Percentiles rank a stretch among this genome's conserved stretches.
Conservation (phyloP, 2,113 vertebrate genomes). For the Agelaius phoeniceus region DNA sequence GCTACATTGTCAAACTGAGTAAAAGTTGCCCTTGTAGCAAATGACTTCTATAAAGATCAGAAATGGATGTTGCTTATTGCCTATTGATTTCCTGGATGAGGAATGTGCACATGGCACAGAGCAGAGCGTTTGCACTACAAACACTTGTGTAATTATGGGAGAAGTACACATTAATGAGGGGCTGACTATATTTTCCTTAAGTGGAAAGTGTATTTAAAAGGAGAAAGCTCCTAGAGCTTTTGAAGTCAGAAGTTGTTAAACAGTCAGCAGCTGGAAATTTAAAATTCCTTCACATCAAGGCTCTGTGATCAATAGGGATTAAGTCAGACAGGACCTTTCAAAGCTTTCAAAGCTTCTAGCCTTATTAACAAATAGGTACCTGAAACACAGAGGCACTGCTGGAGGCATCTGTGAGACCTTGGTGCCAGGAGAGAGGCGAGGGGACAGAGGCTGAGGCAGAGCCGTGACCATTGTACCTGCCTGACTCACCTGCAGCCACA, state of each 20-base stretch:
- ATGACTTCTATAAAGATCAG: background rate
- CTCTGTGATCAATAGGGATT: conserved; percentile 53
- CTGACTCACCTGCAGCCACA: background rate
- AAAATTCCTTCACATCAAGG: conserved; percentile 50
- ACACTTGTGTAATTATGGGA: conserved; percentile 16
- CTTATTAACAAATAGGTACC: conserved; percentile 56
- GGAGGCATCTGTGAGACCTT: background rate
- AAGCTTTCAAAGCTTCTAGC: conserved; percentile 46
- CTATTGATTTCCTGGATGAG: conserved; percentile 38
- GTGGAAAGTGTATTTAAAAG: conserved; percentile 50
- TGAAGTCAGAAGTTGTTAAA: conserved; percentile 51
- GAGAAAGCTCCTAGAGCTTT: conserved; percentile 33
- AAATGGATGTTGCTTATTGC: conserved; percentile 1
- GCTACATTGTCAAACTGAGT: background rate
- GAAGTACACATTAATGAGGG: conserved; percentile 39
- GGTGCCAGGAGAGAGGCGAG: background rate
- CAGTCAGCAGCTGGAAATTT: conserved; percentile 43
- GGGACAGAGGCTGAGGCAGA: background rate
- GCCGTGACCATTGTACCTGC: accelerated
- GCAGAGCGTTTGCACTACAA: background rate
- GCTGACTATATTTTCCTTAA: background rate
- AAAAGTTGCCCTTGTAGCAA: background rate
- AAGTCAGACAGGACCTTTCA: conserved; percentile 47
- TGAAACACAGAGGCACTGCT: background rate
- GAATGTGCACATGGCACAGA: background rate